These are phyloP conservation scores for Suricata suricatta DNA, from an alignment of 2,113 vertebrate species.

Conservation along the genomic window DNA sequence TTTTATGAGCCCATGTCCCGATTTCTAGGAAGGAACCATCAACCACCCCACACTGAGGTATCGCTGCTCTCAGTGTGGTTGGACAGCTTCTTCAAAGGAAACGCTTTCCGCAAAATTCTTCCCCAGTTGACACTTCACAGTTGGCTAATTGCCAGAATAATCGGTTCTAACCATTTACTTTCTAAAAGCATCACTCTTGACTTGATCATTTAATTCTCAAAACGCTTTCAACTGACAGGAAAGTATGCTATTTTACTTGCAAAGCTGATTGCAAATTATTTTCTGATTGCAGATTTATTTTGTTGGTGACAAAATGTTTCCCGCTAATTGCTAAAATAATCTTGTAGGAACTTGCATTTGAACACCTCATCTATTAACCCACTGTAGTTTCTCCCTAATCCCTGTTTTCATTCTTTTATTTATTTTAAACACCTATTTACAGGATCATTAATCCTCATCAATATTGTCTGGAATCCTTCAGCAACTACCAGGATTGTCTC, in stretches of 20 bases:
- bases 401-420: constrained; percentile 69
- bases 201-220: constrained; percentile 58
- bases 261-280: constrained; percentile 77
- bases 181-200: constrained; percentile 48
- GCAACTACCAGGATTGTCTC: constrained; percentile 2
- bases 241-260: constrained; percentile 69
- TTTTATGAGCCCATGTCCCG: background rate
- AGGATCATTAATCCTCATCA: constrained; percentile 66
- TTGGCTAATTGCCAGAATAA: constrained; percentile 43
- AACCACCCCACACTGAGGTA: no score
- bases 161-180: constrained; percentile 34
- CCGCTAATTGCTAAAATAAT: constrained; percentile 75
- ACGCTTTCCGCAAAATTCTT: background rate
- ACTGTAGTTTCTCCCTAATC: constrained; percentile 62
- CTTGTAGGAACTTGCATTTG: constrained; percentile 55
- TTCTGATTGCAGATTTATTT: constrained; percentile 77
- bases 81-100: background rate
- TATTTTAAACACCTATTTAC: constrained; percentile 74
- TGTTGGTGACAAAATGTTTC: constrained; percentile 74
- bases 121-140: background rate
- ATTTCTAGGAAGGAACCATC: background rate
- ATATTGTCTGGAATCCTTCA: constrained; percentile 56
- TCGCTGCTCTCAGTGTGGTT: rapidly evolving
- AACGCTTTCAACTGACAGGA: background rate
- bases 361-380: constrained; percentile 68